Evolutionary conservation across 2,797 vertebrate genomes (phyloP).

Genomic region (Luscinia megarhynchos): DNA sequence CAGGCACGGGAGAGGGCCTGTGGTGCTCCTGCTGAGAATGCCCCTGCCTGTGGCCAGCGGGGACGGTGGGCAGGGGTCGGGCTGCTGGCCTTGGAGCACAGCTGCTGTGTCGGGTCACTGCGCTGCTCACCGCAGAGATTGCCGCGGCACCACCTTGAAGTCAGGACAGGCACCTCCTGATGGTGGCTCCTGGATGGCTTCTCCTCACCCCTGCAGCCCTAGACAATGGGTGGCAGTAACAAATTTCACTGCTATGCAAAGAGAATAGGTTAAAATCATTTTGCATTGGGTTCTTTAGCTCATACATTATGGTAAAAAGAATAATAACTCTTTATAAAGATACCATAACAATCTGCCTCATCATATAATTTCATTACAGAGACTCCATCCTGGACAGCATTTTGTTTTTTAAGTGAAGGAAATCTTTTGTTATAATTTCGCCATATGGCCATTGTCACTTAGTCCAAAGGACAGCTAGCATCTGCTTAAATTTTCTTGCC

Average conservation of each 20-base stretch:
- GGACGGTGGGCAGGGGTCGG: rapidly evolving
- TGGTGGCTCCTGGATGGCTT: rapidly evolving
- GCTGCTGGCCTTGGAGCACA: background rate
- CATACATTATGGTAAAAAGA: background rate
- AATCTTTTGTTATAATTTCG: background rate
- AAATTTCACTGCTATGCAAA: background rate
- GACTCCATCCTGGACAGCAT: background rate
- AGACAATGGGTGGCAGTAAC: background rate
- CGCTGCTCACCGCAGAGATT: rapidly evolving
- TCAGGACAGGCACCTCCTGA: background rate
- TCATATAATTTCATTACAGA: background rate
- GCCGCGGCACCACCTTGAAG: rapidly evolving
- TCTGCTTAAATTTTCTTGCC: background rate
- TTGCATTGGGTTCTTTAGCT: background rate
- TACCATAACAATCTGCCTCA: background rate
- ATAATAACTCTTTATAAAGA: background rate
- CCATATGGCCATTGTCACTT: background rate
- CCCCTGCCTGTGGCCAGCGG: no score
- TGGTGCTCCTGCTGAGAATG: background rate
- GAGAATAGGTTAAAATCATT: background rate
- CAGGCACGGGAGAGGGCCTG: rapidly evolving
- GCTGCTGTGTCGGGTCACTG: background rate
- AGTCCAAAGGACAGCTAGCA: background rate
- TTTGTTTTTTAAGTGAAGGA: background rate
- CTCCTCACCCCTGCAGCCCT: background rate